Evolutionary conservation across 2,888 invertebrate genomes (phyloP), one percentile per base, ranked within the genome.

Genomic region (Himalopsyche japonica): DNA sequence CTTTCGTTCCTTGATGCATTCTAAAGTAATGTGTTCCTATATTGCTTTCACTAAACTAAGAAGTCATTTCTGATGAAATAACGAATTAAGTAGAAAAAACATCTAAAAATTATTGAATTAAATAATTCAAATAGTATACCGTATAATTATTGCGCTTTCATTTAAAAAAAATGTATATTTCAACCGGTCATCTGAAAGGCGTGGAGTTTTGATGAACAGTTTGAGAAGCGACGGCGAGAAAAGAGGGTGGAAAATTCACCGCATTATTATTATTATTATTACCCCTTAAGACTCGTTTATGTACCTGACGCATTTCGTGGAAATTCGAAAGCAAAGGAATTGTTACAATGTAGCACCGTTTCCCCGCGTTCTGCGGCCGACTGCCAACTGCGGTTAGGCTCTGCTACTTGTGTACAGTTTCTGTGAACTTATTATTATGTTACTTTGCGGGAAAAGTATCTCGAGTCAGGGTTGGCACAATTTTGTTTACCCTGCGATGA

Each of bases 191-290:
- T 43, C 43, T 43, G 43, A 15, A 15, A 15, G 15, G 15, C 3
- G 3, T 43, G 43, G 43, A 43, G 15, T 43, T 43, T 15, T 3
- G 15, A 15, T 43, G 2, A 43, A 43, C 57, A 57, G 1, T 57
- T 57, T 57, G 57, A 57, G 57, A 57, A 57, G 10, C 57, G 8
- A 20, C 20, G 57, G 8, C 57, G 57, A 3, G n/a, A 24, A 24
- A 57, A 20, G 24, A 10, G 57, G 57, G 20, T 24, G 57, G 57
- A 57, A 57, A 57, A 57, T 57, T 57, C 64, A 78, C 49, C 57
- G 57, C 34, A 24, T 82, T 82, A 79, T 82, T 82, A 79, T 82
- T 82, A 47, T 70, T 76, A 64, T 82, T 82, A 47, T 70, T 37
- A 70, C 49, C 78, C 79, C 82, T 79, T 82, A 79, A 82, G 82